Evolutionary conservation across 2,888 invertebrate species (phyloP).

Genomic region (Aporophyla nigra): DNA sequence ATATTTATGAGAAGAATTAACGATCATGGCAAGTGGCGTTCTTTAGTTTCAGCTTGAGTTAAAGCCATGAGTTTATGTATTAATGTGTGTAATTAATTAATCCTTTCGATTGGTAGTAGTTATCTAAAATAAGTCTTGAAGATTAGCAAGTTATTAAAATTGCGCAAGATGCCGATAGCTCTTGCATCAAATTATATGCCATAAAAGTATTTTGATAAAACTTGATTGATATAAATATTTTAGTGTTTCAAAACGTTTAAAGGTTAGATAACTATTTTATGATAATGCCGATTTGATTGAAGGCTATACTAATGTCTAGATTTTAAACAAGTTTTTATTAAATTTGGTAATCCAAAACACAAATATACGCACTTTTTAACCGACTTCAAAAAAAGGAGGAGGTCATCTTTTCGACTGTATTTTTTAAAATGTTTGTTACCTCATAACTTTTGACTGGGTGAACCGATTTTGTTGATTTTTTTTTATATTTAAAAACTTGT

Average conservation of each 20-base stretch:
- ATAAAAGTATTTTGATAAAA: constrained; percentile 27
- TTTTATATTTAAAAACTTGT: too few relatives aligned
- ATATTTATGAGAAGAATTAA: too few relatives aligned
- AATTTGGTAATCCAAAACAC: not conserved
- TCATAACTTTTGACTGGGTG: too few relatives aligned
- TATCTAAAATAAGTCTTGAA: not conserved
- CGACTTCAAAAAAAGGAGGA: too few relatives aligned
- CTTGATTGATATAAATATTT: constrained; percentile 6
- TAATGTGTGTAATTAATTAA: not conserved
- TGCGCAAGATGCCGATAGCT: constrained; percentile 20
- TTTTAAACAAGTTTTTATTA: not conserved
- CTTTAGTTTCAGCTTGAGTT: too few relatives aligned
- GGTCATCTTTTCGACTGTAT: too few relatives aligned
- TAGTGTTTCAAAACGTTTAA: constrained; percentile 6
- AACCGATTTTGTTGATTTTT: too few relatives aligned
- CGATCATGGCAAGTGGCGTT: too few relatives aligned
- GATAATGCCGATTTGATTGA: not conserved
- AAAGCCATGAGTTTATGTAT: too few relatives aligned
- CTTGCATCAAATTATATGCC: constrained; percentile 10
- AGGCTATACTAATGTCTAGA: constrained; percentile 6
- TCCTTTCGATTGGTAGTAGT: not conserved
- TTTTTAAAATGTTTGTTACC: too few relatives aligned
- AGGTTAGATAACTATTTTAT: not conserved
- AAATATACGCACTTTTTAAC: not conserved
- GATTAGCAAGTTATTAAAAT: constrained; percentile 27